A percentile compares a stretch with the other conserved stretches of the same genome.
phyloP scores from a whole-genome alignment of 2,888 invertebrate genomes.

The Acleris cristana region DNA sequence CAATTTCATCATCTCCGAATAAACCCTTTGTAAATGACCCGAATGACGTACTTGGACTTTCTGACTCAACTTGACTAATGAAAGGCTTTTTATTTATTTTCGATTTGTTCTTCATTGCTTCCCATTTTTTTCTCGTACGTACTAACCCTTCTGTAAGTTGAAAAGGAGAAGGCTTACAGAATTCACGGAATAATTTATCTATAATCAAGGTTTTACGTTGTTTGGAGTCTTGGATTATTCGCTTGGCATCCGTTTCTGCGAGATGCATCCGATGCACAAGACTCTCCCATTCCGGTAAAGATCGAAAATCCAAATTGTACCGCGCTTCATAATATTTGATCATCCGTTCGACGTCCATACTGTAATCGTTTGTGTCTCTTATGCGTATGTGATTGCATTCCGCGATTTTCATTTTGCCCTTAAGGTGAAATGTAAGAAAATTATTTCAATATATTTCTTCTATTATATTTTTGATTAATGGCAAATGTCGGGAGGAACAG shows the following conservation, averaged over 20 bases:
- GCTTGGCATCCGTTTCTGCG: constrained; percentile 53
- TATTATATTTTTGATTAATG: too few relatives aligned
- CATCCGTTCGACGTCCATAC: constrained; percentile 55
- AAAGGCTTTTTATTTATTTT: constrained; percentile 11
- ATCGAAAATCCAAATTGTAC: constrained; percentile 60
- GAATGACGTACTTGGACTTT: constrained; percentile 24
- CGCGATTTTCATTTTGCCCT: constrained; percentile 44
- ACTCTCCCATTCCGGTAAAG: constrained; percentile 63
- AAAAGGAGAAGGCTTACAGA: constrained; percentile 64
- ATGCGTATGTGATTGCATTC: constrained; percentile 62
- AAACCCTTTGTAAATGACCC: constrained; percentile 38
- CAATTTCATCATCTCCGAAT: constrained; percentile 38
- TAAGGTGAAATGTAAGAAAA: not conserved
- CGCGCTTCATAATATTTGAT: constrained; percentile 60
- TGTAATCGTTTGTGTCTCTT: constrained; percentile 51
- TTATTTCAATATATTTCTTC: too few relatives aligned
- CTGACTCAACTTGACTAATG: constrained; percentile 39
- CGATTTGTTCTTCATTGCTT: constrained; percentile 43
- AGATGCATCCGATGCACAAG: constrained; percentile 57
- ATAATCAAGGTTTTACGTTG: constrained; percentile 62
- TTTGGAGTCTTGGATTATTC: constrained; percentile 55
- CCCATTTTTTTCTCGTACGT: constrained; percentile 64
- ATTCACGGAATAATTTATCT: constrained; percentile 60
- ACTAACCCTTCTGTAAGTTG: constrained; percentile 58
- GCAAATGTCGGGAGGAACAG: too few relatives aligned